Percentiles rank a stretch among this genome's conserved stretches.
phyloP scores from a whole-genome alignment of 2,888 invertebrate genomes.

The Leptopilina syphax region DNA sequence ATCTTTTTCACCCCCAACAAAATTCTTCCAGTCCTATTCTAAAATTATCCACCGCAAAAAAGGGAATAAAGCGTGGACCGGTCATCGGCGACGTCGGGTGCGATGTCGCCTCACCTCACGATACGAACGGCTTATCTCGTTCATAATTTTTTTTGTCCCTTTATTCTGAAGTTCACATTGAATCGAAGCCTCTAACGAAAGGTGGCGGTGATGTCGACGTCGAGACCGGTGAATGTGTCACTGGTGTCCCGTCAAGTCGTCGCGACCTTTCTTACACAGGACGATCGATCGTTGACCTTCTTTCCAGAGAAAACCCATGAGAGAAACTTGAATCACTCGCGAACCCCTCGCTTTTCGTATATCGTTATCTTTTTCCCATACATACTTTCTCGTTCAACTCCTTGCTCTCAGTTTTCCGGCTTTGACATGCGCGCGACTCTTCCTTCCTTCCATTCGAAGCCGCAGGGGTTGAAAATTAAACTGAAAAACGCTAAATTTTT shows the following conservation, averaged over 20 bases:
- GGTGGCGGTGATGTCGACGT: slow-evolving; percentile 26
- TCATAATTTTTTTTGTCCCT: slow-evolving; percentile 10
- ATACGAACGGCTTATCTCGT: slow-evolving; percentile 24
- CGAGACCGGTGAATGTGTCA: slow-evolving; percentile 21
- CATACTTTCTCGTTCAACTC: slow-evolving; percentile 1
- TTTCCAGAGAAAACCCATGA: slow-evolving; percentile 63
- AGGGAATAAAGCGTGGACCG: not conserved
- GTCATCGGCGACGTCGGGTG: slow-evolving; percentile 41
- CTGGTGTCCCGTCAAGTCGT: slow-evolving; percentile 40
- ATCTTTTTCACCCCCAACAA: slow-evolving; percentile 19
- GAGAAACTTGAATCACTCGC: slow-evolving; percentile 39
- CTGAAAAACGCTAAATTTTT: too few species aligned
- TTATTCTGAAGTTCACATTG: not conserved
- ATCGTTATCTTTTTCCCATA: too few species aligned
- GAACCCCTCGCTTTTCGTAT: too few species aligned
- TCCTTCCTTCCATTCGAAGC: not conserved
- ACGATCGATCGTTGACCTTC: slow-evolving; percentile 70
- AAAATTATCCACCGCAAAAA: not conserved
- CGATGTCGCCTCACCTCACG: slow-evolving; percentile 52
- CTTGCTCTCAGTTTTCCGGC: slow-evolving; percentile 17
- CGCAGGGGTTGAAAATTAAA: not conserved
- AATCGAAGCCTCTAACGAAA: slow-evolving; percentile 4
- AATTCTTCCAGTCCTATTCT: not conserved
- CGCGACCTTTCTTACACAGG: slow-evolving; percentile 58
- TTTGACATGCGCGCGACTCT: slow-evolving; percentile 5